phyloP scores from a whole-genome alignment of 53 echinoderm and acorn worm genomes.

The Zoroaster sp. region DNA sequence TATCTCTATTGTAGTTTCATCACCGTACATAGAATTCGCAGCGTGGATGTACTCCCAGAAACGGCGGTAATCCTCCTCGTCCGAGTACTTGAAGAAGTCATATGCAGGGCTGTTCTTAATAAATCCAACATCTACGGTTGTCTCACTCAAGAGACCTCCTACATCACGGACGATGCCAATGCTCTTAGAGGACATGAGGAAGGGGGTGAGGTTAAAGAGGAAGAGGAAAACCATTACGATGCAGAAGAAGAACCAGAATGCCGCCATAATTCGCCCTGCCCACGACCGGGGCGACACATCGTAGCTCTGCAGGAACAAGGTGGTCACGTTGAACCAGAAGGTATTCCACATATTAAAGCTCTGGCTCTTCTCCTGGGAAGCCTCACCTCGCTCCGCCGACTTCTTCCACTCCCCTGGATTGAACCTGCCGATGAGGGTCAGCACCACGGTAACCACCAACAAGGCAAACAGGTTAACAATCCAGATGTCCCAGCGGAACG shows the following conservation, averaged over 20 bases:
- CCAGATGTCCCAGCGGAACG: slow-evolving; percentile 84
- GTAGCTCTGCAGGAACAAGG: slow-evolving; percentile 85
- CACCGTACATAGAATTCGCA: slow-evolving; percentile 83
- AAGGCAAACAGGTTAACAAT: slow-evolving; percentile 72
- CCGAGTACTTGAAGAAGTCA: slow-evolving; percentile 88
- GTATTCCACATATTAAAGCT: slow-evolving; percentile 77
- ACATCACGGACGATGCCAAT: slow-evolving; percentile 74
- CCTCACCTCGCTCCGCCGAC: slow-evolving; percentile 58
- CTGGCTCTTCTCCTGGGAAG: slow-evolving; percentile 62
- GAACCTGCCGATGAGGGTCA: slow-evolving; percentile 68
- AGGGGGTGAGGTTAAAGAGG: slow-evolving; percentile 82
- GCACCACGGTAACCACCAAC: slow-evolving; percentile 53
- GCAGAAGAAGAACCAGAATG: slow-evolving; percentile 90
- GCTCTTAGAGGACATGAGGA: slow-evolving; percentile 82
- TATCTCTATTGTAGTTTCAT: slow-evolving; percentile 82
- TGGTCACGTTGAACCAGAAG: slow-evolving; percentile 81
- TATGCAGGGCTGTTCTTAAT: slow-evolving; percentile 87
- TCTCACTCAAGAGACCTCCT: slow-evolving; percentile 84
- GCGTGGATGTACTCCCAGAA: slow-evolving; percentile 91
- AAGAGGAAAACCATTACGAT: slow-evolving; percentile 89
- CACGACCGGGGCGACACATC: slow-evolving; percentile 84
- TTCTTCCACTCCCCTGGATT: slow-evolving; percentile 71
- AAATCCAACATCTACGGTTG: slow-evolving; percentile 87
- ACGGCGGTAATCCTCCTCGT: slow-evolving; percentile 73
- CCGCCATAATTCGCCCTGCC: slow-evolving; percentile 75